phyloP scores from a whole-genome alignment of 1,140 invertebrate genomes.

The Rhagoletis pomonella region DNA sequence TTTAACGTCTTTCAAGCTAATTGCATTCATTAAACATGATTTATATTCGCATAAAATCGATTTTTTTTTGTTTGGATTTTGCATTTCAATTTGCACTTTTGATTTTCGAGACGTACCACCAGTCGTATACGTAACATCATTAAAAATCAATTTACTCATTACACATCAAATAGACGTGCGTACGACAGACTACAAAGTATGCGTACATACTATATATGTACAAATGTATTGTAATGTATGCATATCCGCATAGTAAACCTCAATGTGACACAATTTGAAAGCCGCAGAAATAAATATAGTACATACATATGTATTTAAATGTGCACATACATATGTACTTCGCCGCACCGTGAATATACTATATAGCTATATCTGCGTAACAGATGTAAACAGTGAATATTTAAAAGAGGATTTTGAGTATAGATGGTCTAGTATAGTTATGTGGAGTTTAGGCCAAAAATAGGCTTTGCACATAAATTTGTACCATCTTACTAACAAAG shows the following conservation, averaged over 20 bases:
- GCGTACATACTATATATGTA: neutral
- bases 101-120: slow-evolving; percentile 4
- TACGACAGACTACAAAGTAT: too few species aligned
- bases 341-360: too few species aligned
- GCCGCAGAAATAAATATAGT: neutral
- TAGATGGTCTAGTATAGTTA: too few species aligned
- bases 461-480: too few species aligned
- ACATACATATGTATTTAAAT: neutral
- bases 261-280: slow-evolving; percentile 42
- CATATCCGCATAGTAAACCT: slow-evolving; percentile 39
- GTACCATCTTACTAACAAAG: too few species aligned
- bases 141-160: slow-evolving; percentile 20
- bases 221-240: neutral
- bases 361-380: too few species aligned
- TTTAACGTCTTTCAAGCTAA: neutral
- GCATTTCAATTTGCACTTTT: slow-evolving; percentile 14
- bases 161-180: neutral
- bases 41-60: neutral
- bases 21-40: neutral
- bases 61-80: too few species aligned
- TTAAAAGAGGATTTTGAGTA: neutral
- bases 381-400: neutral
- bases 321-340: neutral
- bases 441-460: too few species aligned
- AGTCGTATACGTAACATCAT: slow-evolving; percentile 34